These are phyloP conservation scores for Drosophila setifemur DNA, from an alignment of 1,140 invertebrate genomes.

Conservation along the genomic window DNA sequence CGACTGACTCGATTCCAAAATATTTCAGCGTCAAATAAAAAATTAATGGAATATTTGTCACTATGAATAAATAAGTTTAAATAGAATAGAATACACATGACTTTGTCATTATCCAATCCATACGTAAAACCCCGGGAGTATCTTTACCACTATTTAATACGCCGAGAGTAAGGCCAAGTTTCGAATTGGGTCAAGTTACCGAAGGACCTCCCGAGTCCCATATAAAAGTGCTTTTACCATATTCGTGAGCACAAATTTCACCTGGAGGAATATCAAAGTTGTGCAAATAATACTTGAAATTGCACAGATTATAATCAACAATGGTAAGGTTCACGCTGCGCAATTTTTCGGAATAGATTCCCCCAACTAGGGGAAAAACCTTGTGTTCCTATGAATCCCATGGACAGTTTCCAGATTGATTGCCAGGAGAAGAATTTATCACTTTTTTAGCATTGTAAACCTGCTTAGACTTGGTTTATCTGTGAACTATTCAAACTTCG, in stretches of 20 bases:
- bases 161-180: not conserved
- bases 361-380: too few species aligned
- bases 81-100: too few species aligned
- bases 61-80: too few species aligned
- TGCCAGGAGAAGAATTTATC: too few species aligned
- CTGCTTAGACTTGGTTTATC: too few species aligned
- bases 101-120: too few species aligned
- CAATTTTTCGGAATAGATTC: not conserved
- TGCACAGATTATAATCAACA: not conserved
- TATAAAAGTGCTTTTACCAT: not conserved
- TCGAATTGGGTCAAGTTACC: not conserved
- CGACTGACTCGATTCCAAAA: slow-evolving; percentile 6
- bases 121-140: not conserved
- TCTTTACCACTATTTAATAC: too few species aligned
- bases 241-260: not conserved
- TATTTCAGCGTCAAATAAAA: not conserved
- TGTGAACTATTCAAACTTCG: too few species aligned
- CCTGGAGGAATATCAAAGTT: not conserved
- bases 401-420: too few species aligned
- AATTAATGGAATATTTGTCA: too few species aligned
- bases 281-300: not conserved
- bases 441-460: too few species aligned
- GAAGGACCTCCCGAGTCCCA: not conserved
- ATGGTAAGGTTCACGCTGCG: not conserved
- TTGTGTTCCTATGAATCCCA: too few species aligned